Conservation (phyloP, 2,888 invertebrate species). For the Dendrolimus pini region DNA sequence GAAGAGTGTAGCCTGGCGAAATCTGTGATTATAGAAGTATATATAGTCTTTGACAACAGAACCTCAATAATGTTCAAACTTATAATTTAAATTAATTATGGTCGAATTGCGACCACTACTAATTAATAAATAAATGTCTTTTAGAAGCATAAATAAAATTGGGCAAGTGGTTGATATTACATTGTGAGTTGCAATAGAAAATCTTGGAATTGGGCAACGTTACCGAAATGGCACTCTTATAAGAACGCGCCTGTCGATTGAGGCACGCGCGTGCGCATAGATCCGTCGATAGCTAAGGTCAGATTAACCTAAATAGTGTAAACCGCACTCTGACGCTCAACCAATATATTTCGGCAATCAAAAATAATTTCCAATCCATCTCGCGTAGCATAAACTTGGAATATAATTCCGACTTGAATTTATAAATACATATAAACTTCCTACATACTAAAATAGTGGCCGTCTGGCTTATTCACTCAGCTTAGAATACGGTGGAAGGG, state of each 20-base stretch:
- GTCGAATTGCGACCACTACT: neutral
- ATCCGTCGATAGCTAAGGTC: neutral
- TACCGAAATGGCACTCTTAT: neutral
- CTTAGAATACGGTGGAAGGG: neutral
- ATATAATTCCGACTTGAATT: conserved; percentile 11
- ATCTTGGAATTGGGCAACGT: neutral
- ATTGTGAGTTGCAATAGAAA: neutral
- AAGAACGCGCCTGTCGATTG: neutral
- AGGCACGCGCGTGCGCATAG: neutral
- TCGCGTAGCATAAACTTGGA: conserved; percentile 5
- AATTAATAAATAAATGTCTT: neutral
- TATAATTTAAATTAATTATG: no score
- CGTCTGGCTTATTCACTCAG: conserved; percentile 11
- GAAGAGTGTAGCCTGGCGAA: no score
- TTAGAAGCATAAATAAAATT: neutral
- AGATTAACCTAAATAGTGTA: neutral
- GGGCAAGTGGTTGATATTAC: neutral
- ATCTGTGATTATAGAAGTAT: no score
- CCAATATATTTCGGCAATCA: conserved; percentile 7
- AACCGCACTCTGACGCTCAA: conserved; percentile 2
- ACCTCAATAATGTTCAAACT: no score
- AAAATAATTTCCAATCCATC: conserved; percentile 8
- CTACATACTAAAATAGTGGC: conserved; percentile 17
- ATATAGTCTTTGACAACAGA: no score
- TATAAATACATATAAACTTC: conserved; percentile 25